These are phyloP conservation scores for Urocolius indicus DNA, from an alignment of 2,113 vertebrate genomes.

Conservation along the genomic window DNA sequence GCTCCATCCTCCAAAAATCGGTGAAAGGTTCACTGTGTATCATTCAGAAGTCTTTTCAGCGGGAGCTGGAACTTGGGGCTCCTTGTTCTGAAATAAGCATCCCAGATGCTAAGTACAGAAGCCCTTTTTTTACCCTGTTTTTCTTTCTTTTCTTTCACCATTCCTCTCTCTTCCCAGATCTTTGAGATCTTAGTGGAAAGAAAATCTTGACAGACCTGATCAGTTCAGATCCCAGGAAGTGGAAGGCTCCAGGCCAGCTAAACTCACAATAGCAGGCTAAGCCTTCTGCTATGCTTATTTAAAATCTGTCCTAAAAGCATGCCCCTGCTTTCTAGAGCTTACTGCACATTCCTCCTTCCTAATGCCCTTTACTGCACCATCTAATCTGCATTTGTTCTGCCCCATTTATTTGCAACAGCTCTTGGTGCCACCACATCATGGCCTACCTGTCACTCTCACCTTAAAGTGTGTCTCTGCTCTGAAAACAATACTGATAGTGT, in stretches of 20 bases:
- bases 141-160: background rate
- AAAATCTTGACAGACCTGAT: background rate
- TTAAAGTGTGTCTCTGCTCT: background rate
- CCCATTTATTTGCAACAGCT: background rate
- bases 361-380: background rate
- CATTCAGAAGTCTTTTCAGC: background rate
- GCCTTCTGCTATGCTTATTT: background rate
- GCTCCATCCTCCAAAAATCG: background rate
- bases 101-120: background rate
- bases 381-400: background rate
- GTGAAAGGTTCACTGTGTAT: background rate
- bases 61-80: background rate
- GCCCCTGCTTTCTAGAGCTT: background rate
- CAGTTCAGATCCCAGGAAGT: background rate
- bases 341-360: background rate
- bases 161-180: background rate
- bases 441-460: background rate
- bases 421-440: background rate
- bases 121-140: fast-evolving
- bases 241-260: background rate
- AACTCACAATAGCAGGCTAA: background rate
- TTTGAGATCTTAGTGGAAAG: background rate
- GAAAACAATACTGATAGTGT: background rate
- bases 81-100: background rate
- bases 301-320: background rate